Evolutionary conservation across 2,888 invertebrate species (phyloP).

Genomic region (Dolichopus griseipennis): DNA sequence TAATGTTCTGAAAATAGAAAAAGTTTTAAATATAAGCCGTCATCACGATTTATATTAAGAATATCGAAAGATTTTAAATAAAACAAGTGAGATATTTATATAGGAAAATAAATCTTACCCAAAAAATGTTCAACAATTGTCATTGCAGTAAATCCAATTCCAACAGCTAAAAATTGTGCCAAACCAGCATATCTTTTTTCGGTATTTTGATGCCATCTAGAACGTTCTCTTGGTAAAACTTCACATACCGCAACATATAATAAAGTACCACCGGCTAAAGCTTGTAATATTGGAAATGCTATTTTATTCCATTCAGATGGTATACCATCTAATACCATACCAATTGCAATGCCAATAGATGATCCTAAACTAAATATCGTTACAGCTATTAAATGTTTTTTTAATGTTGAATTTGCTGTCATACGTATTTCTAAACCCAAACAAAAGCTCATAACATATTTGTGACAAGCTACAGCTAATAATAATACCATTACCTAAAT

Average conservation of each 20-base stretch:
- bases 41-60: no score
- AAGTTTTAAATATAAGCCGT: no score
- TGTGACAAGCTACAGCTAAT: constrained; percentile 67
- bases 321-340: constrained; percentile 53
- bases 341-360: constrained; percentile 56
- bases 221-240: constrained; percentile 65
- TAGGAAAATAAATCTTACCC: background rate
- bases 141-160: constrained; percentile 55
- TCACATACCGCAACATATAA: constrained; percentile 71
- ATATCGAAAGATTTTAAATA: no score
- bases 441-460: constrained; percentile 73
- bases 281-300: constrained; percentile 56
- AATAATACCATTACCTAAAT: constrained; percentile 56
- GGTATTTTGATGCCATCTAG: constrained; percentile 57
- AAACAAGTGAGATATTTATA: no score
- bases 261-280: constrained; percentile 65
- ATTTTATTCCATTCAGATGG: constrained; percentile 41
- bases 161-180: constrained; percentile 53
- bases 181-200: constrained; percentile 51
- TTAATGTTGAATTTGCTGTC: constrained; percentile 37
- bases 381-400: constrained; percentile 50
- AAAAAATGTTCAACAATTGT: constrained; percentile 31
- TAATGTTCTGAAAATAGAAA: no score
- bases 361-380: constrained; percentile 60
- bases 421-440: constrained; percentile 64